These are phyloP conservation scores for Plectropomus leopardus DNA, from an alignment of 2,113 vertebrate genomes.

Conservation along the genomic window DNA sequence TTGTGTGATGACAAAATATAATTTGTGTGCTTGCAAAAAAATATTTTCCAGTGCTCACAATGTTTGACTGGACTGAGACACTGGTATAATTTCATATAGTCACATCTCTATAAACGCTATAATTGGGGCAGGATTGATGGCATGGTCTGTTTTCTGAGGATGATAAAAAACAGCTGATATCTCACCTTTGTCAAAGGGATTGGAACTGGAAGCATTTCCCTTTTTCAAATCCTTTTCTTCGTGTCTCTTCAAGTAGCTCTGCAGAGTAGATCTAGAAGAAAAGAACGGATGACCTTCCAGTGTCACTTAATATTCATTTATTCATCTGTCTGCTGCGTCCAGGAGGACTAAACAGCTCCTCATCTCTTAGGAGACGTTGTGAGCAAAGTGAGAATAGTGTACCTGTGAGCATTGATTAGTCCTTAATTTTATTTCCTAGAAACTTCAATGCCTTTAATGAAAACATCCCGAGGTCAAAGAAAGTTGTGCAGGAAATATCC, in stretches of 20 bases:
- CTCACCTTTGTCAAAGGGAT: conserved; percentile 92
- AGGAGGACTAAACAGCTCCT: background rate
- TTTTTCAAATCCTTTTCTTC: conserved; percentile 77
- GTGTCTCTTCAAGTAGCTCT: conserved; percentile 92
- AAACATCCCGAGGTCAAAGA: too few relatives aligned
- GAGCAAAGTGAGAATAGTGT: too few relatives aligned
- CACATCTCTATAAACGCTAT: too few relatives aligned
- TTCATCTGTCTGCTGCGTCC: background rate
- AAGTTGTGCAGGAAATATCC: too few relatives aligned
- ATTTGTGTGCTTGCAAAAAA: too few relatives aligned
- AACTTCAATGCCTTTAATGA: too few relatives aligned
- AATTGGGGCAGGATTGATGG: too few relatives aligned
- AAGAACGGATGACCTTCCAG: conserved; percentile 7
- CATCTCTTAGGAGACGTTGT: too few relatives aligned
- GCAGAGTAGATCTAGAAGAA: conserved; percentile 89
- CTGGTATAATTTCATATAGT: too few relatives aligned
- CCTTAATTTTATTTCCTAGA: background rate
- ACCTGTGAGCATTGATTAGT: background rate
- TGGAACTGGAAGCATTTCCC: conserved; percentile 47
- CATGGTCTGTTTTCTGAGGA: background rate
- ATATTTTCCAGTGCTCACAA: too few relatives aligned
- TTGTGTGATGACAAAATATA: too few relatives aligned
- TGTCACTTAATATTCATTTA: background rate
- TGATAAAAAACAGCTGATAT: background rate
- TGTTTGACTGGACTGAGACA: too few relatives aligned